These are phyloP conservation scores for Hydropotes inermis DNA, from an alignment of 2,113 vertebrate genomes.

Conservation along the genomic window DNA sequence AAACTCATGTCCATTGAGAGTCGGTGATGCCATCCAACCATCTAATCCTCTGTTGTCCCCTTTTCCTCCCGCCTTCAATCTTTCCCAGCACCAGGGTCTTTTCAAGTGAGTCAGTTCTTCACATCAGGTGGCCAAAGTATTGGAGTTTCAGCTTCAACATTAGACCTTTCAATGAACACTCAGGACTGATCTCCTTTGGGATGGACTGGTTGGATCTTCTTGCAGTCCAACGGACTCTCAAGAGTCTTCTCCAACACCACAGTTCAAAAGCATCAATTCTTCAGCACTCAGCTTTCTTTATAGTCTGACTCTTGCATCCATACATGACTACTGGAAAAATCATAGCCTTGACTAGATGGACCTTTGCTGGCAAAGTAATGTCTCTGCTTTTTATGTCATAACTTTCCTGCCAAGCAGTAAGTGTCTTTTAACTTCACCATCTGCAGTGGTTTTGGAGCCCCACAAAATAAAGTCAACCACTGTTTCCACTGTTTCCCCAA, in stretches of 20 bases:
- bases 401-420: background rate
- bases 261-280: background rate
- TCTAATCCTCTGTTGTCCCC: background rate
- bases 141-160: background rate
- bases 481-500: background rate
- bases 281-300: background rate
- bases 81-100: background rate
- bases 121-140: background rate
- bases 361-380: background rate
- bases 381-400: background rate
- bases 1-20: background rate
- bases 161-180: background rate
- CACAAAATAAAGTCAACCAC: fast-evolving
- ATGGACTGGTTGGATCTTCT: background rate
- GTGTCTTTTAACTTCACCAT: background rate
- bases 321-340: background rate
- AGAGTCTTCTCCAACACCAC: background rate
- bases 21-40: background rate
- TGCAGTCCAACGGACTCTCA: background rate
- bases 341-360: background rate
- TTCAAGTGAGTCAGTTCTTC: background rate
- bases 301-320: background rate
- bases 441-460: background rate
- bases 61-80: background rate
- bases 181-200: background rate